Percentiles rank a stretch among this genome's conserved stretches.
phyloP scores from a whole-genome alignment of 2,888 invertebrate genomes.

The Pediacus dermestoides region DNA sequence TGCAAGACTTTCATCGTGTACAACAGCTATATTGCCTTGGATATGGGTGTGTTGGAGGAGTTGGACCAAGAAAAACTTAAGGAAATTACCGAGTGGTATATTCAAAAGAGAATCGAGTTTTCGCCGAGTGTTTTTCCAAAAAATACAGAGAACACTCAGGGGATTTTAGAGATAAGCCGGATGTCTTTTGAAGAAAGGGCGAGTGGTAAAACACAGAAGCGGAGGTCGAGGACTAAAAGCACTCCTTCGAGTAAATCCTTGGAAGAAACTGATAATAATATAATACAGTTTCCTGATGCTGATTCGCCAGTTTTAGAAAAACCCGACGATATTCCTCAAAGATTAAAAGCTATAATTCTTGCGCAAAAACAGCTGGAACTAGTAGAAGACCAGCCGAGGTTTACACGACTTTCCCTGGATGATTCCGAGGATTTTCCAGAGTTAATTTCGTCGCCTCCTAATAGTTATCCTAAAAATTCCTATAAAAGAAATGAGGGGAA shows the following conservation, averaged over 20 bases:
- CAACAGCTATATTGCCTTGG: too few species aligned
- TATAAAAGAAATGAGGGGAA: slow-evolving; percentile 37
- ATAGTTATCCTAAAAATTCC: slow-evolving; percentile 8
- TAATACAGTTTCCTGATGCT: slow-evolving; percentile 29
- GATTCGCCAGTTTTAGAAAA: too few species aligned
- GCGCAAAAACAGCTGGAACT: slow-evolving; percentile 34
- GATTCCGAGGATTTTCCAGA: slow-evolving; percentile 42
- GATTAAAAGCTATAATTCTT: slow-evolving; percentile 37
- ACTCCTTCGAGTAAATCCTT: slow-evolving; percentile 16
- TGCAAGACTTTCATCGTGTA: slow-evolving; percentile 76
- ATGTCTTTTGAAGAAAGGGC: too few species aligned
- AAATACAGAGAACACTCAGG: too few species aligned
- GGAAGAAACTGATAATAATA: slow-evolving; percentile 11
- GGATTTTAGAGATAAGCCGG: too few species aligned
- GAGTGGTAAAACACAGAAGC: slow-evolving; percentile 29
- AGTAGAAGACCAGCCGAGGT: slow-evolving; percentile 21
- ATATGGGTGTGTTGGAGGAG: slow-evolving; percentile 62
- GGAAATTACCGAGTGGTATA: slow-evolving; percentile 65
- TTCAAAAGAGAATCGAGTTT: too few species aligned
- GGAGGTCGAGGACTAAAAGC: slow-evolving; percentile 25
- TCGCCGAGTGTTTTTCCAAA: too few species aligned
- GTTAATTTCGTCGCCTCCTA: slow-evolving; percentile 22
- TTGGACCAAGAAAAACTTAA: slow-evolving; percentile 60
- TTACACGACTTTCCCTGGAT: slow-evolving; percentile 8
- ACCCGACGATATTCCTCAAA: slow-evolving; percentile 10